A percentile compares a stretch with the other conserved stretches of the same genome.
These are phyloP conservation scores for Diphyllodes magnificus DNA, from an alignment of 2,113 vertebrate genomes.

Conservation along the genomic window DNA sequence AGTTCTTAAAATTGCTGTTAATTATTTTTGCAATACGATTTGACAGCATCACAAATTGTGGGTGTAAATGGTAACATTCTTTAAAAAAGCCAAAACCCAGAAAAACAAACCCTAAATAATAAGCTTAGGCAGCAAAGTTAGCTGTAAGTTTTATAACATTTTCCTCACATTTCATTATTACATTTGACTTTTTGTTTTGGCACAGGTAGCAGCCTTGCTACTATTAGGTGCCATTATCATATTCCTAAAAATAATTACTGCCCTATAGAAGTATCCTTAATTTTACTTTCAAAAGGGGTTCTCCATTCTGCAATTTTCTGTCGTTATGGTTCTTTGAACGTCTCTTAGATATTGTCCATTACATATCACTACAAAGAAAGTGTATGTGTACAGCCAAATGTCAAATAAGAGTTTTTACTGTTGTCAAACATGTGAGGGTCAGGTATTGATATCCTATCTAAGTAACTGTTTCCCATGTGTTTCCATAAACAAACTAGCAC, in stretches of 20 bases:
- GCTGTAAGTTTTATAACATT: background rate
- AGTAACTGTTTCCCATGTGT: background rate
- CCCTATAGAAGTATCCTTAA: background rate
- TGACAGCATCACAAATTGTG: background rate
- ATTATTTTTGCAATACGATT: background rate
- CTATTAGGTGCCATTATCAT: background rate
- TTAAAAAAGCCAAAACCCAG: background rate
- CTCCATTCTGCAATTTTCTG: background rate
- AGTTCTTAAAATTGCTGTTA: background rate
- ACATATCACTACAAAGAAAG: background rate
- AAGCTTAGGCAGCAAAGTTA: background rate
- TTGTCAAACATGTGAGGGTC: background rate
- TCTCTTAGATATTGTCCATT: background rate
- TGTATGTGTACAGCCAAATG: background rate
- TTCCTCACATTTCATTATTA: background rate
- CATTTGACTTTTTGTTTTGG: background rate
- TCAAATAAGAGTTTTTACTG: background rate
- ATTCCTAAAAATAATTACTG: background rate
- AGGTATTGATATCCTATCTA: background rate
- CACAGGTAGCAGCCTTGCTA: background rate
- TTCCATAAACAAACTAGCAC: background rate
- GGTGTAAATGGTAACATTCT: background rate
- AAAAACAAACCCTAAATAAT: background rate
- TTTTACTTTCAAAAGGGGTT: background rate
- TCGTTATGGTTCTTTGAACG: fast-evolving